Evolutionary conservation across 1,140 invertebrate genomes (phyloP), one percentile per base, ranked within the genome.

Genomic region (Galendromus occidentalis): DNA sequence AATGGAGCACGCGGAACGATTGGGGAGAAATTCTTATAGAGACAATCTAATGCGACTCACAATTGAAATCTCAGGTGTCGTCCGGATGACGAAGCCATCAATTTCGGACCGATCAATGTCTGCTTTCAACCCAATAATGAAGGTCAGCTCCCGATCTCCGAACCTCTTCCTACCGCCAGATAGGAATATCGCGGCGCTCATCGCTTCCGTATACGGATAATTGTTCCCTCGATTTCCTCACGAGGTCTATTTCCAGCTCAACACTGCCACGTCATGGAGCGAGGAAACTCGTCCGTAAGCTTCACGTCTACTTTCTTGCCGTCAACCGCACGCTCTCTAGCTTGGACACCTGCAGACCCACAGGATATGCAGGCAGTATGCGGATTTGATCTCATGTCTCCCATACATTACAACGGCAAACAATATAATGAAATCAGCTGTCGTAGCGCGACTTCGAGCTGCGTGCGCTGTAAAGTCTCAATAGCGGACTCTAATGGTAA

Each of bases 341-440:
- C 51, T 1, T 59, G 51, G 51, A 59, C 51, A 33, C 51, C 51
- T 2, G 51, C 51, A 2, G 51, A 59, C 20, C 9, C 51, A 5
- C 25, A 14, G 14, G 51, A 59, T 25, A 59, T 59, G 33, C 51
- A 59, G 20, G 51, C 51, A 14, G 51, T 59, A 1, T 59, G 51
- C 33, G 51, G 51, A 59, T 59, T 59, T 9, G 51, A 59, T 25
- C 51, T 59, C 33, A 59, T 59, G 51, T 59, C 51, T 9, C 51
- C 51, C 4, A 59, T 59, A 25, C 17, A 25, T 33, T 59, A 29
- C 22, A 59, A 59, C 22, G 51, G 51, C 17, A 59, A 59, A 33
- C 25, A 25, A 25, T 59, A 59, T 9, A 59, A 59, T 9, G 51
- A 59, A 4, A 17, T 59, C 1, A 25, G 6, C 14, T 59, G 51